These are phyloP conservation scores for Philantomba maxwellii DNA, from an alignment of 2,113 vertebrate species.

Conservation along the genomic window DNA sequence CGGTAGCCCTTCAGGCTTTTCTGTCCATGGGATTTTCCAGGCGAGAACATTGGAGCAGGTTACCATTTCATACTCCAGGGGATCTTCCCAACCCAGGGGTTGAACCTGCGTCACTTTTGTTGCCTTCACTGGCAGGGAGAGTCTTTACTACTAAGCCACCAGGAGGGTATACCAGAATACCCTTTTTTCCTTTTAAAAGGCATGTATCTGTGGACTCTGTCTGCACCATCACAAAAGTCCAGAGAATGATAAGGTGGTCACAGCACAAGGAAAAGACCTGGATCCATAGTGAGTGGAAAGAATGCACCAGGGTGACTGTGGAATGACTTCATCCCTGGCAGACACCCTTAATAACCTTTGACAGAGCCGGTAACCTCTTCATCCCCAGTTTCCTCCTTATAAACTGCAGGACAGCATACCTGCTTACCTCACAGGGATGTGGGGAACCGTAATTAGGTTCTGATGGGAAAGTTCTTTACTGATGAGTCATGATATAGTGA, in stretches of 20 bases:
- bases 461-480: constrained; percentile 47
- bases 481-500: constrained; percentile 28
- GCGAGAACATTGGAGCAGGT: neutral
- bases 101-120: neutral
- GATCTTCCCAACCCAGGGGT: neutral
- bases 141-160: neutral
- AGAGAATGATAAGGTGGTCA: neutral
- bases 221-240: neutral
- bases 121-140: neutral
- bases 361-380: neutral
- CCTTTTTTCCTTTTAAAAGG: neutral
- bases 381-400: constrained; percentile 33
- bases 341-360: constrained; percentile 16
- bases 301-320: neutral
- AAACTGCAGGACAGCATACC: neutral
- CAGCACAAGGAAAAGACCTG: neutral
- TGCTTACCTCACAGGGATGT: constrained; percentile 36
- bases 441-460: constrained; percentile 35
- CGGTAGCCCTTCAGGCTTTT: neutral
- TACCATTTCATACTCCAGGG: neutral
- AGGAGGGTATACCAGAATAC: neutral
- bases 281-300: neutral
- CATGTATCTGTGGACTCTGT: neutral
- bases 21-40: neutral
- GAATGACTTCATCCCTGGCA: neutral